These are phyloP conservation scores for Sakesphorus luctuosus DNA, from an alignment of 2,113 vertebrate species.

Conservation along the genomic window DNA sequence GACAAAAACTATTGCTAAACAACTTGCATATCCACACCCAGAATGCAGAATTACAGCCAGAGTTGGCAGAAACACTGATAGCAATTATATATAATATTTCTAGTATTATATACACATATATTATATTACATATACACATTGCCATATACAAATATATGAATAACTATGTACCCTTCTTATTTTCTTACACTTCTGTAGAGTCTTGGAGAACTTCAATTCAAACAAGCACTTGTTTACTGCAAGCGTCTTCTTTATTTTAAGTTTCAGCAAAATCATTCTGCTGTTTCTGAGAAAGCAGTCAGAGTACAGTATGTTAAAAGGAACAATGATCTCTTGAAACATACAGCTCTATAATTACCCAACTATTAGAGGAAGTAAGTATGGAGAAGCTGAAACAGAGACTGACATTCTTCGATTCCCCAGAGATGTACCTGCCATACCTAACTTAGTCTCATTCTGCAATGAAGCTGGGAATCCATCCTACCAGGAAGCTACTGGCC, in stretches of 20 bases:
- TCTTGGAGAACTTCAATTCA: neutral
- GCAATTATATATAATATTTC: neutral
- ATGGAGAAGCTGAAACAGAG: neutral
- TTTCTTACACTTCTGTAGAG: neutral
- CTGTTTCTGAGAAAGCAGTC: neutral
- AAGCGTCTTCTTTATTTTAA: neutral
- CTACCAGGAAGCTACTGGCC: neutral
- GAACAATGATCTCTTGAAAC: neutral
- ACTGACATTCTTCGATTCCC: neutral
- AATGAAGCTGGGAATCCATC: neutral
- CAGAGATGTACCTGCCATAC: neutral
- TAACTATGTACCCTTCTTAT: neutral
- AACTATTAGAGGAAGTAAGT: neutral
- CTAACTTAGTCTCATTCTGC: neutral
- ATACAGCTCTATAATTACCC: neutral
- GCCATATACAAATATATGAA: neutral
- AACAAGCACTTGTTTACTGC: neutral
- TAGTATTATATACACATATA: neutral
- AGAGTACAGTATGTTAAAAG: neutral
- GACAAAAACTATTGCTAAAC: neutral
- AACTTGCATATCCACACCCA: neutral
- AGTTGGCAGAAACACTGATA: neutral
- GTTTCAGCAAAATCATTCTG: neutral
- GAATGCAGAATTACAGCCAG: neutral
- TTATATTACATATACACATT: neutral